phyloP scores from a whole-genome alignment of 2,888 invertebrate genomes.

The Aethes cnicana region DNA sequence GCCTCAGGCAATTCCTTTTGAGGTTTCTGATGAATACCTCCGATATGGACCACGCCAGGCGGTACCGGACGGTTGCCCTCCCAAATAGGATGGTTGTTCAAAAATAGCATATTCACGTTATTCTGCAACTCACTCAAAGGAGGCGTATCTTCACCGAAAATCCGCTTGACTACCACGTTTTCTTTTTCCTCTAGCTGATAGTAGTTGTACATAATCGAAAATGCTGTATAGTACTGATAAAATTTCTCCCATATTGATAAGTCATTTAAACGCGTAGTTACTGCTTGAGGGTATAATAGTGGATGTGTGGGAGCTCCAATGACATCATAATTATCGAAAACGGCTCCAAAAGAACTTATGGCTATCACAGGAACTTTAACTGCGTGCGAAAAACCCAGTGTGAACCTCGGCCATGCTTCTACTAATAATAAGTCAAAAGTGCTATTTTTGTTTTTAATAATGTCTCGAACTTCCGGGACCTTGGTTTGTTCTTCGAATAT shows the following conservation, averaged over 20 bases:
- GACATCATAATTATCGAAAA: background rate
- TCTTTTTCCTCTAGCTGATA: slow-evolving; percentile 23
- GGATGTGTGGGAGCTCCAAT: background rate
- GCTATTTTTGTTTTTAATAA: background rate
- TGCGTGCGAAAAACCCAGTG: background rate
- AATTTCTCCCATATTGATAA: slow-evolving; percentile 41
- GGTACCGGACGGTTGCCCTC: slow-evolving; percentile 56
- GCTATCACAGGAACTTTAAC: background rate
- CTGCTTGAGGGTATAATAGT: background rate
- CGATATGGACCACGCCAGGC: slow-evolving; percentile 60
- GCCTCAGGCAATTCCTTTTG: slow-evolving; percentile 62
- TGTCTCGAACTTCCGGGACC: background rate
- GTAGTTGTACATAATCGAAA: slow-evolving; percentile 9
- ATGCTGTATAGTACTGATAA: slow-evolving; percentile 37
- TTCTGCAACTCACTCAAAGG: slow-evolving; percentile 38
- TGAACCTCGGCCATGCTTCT: background rate
- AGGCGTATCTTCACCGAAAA: slow-evolving; percentile 43
- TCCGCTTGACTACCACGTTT: slow-evolving; percentile 34
- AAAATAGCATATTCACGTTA: slow-evolving; percentile 58
- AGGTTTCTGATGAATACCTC: slow-evolving; percentile 59
- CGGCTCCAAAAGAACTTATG: background rate
- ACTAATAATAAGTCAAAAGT: slow-evolving; percentile 4
- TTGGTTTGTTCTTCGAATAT: background rate
- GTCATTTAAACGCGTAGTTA: background rate
- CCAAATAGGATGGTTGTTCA: slow-evolving; percentile 61